Percentiles rank a stretch among this genome's conserved stretches.
Evolutionary conservation across 2,797 vertebrate species (phyloP).

Genomic region (Gymnothorax reevesii): DNA sequence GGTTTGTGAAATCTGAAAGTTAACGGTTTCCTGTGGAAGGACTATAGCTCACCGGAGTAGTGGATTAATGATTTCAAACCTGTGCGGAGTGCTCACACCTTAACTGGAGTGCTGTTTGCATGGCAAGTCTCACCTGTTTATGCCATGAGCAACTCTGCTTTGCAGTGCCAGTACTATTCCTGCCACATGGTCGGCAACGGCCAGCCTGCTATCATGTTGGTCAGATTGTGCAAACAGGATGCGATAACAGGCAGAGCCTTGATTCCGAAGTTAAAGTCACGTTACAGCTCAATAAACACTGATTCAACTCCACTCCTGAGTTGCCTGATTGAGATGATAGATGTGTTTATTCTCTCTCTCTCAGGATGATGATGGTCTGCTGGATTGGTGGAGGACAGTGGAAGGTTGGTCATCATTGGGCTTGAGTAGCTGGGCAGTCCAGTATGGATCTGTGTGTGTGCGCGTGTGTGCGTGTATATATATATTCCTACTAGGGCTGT

Average conservation of each 20-base stretch:
- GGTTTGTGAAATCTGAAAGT: neutral
- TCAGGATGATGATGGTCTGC: conserved; percentile 63
- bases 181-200: neutral
- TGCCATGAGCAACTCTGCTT: neutral
- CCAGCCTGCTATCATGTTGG: neutral
- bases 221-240: neutral
- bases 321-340: neutral
- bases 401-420: conserved; percentile 52
- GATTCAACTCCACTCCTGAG: neutral
- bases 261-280: neutral
- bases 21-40: neutral
- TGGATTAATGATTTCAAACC: neutral
- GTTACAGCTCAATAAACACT: neutral
- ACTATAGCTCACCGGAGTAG: neutral
- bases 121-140: neutral
- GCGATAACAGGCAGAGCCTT: too few relatives aligned
- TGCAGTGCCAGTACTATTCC: too few relatives aligned
- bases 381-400: conserved; percentile 70
- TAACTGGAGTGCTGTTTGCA: neutral
- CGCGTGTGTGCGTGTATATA: neutral
- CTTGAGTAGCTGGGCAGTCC: neutral
- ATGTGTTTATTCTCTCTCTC: neutral
- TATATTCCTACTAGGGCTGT: too few relatives aligned
- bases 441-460: neutral
- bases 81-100: neutral